Conservation (phyloP, 64 coral and sea anemone genomes). For the Montipora capricornis region DNA sequence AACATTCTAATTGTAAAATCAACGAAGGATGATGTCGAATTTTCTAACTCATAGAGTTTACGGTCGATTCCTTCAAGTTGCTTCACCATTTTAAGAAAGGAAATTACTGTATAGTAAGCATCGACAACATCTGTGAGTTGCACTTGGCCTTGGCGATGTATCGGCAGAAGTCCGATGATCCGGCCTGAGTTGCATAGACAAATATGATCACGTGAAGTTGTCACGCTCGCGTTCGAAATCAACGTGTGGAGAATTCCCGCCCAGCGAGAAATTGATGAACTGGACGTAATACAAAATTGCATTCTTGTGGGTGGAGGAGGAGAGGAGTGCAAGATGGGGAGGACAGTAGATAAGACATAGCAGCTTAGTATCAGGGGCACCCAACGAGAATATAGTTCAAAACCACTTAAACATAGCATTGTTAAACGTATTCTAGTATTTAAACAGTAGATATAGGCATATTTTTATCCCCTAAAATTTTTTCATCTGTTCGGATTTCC, state of each 20-base stretch:
- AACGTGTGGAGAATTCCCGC: not conserved
- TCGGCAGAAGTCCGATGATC: not conserved
- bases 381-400: no score
- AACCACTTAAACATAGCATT: no score
- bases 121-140: not conserved
- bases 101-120: not conserved
- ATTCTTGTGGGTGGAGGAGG: no score
- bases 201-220: not conserved
- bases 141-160: conserved; percentile 13
- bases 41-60: no score
- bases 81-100: not conserved
- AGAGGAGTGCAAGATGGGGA: not conserved
- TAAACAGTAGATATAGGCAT: no score
- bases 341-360: no score
- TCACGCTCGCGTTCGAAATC: not conserved
- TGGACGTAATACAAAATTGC: not conserved
- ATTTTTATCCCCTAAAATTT: no score
- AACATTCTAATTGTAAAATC: not conserved
- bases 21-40: no score
- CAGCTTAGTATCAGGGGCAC: no score
- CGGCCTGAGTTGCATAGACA: not conserved
- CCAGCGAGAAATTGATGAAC: not conserved
- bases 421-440: no score
- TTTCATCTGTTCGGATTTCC: no score
- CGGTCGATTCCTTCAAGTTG: not conserved